Conservation (phyloP, 2,888 invertebrate genomes). For the Endomychus coccineus region DNA sequence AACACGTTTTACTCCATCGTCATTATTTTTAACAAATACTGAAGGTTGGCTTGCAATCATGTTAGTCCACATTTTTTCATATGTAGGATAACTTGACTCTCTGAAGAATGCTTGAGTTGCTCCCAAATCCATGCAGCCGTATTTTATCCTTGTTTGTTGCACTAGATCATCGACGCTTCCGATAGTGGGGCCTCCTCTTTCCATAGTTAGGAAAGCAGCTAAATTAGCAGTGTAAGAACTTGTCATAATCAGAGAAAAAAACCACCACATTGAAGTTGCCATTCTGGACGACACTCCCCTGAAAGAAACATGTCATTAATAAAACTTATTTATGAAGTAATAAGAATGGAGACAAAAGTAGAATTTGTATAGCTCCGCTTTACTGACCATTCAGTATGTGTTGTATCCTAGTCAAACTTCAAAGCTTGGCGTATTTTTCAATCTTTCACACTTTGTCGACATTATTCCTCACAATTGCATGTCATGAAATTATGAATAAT, state of each 20-base stretch:
- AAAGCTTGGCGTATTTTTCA: no score
- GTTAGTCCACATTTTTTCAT: conserved; percentile 33
- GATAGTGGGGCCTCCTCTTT: conserved; percentile 81
- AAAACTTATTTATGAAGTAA: neutral
- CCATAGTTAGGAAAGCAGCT: conserved; percentile 86
- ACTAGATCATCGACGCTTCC: conserved; percentile 86
- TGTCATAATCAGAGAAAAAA: conserved; percentile 80
- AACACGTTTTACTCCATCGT: conserved; percentile 81
- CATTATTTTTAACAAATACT: conserved; percentile 75
- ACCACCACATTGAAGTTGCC: conserved; percentile 88
- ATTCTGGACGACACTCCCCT: conserved; percentile 85
- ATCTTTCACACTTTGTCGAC: no score
- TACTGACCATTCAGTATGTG: no score
- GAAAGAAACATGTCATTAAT: conserved; percentile 15
- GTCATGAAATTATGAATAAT: no score
- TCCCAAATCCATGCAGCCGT: conserved; percentile 83
- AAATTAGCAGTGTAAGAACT: conserved; percentile 93
- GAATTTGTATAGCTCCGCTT: no score
- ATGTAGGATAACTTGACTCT: conserved; percentile 45
- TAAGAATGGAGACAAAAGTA: no score
- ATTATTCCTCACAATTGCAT: no score
- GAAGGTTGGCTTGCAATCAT: conserved; percentile 78
- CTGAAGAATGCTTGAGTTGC: conserved; percentile 87
- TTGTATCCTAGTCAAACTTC: neutral
- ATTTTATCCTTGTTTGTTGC: conserved; percentile 90